Evolutionary conservation across 2,113 vertebrate species (phyloP).

Genomic region (Elephas maximus): DNA sequence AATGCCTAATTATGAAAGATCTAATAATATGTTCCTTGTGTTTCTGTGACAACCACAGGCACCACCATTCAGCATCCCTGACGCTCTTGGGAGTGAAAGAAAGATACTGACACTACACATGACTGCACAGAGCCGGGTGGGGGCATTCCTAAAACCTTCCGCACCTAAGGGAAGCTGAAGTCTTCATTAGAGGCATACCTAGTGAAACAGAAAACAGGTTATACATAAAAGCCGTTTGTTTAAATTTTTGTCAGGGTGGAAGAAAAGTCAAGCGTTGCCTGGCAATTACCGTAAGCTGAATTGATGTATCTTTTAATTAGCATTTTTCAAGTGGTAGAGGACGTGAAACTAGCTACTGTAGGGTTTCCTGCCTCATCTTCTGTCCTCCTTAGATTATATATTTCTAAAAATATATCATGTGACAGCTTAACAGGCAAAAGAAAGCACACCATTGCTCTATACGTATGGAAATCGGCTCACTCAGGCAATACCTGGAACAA

Average conservation of each 20-base stretch:
- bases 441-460: constrained; percentile 53
- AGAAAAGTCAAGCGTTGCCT: neutral
- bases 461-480: constrained; percentile 81
- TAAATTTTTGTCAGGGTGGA: neutral
- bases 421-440: constrained; percentile 73
- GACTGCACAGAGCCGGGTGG: neutral
- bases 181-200: neutral
- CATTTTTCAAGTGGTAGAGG: constrained; percentile 28
- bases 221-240: neutral
- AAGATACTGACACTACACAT: neutral
- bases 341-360: neutral
- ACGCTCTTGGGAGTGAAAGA: neutral
- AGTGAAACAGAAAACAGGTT: neutral
- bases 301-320: constrained; percentile 63
- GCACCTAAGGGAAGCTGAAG: neutral
- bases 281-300: constrained; percentile 57
- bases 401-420: constrained; percentile 78
- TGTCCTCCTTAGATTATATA: constrained; percentile 50
- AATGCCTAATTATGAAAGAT: constrained; percentile 54
- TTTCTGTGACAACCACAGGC: constrained; percentile 73
- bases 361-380: constrained; percentile 33
- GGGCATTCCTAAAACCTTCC: neutral
- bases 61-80: neutral
- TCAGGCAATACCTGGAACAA: constrained; percentile 65
- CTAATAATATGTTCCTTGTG: constrained; percentile 51